phyloP scores from a whole-genome alignment of 1,140 invertebrate species.

The Drosophila orosa region DNA sequence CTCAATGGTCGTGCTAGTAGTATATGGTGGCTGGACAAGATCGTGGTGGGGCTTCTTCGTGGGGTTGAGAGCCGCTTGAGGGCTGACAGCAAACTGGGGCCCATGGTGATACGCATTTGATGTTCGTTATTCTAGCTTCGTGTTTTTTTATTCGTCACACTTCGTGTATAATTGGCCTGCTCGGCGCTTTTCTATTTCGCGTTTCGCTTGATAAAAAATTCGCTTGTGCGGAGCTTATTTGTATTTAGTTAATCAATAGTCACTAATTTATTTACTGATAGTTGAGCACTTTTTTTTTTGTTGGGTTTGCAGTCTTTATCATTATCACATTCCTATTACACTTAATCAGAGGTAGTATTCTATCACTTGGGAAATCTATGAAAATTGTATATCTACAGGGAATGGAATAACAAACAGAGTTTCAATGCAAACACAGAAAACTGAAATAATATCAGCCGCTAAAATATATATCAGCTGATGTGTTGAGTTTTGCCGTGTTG shows the following conservation, averaged over 20 bases:
- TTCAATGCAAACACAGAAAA: slow-evolving; percentile 6
- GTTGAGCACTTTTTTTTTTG: slow-evolving; percentile 27
- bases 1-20: slow-evolving; percentile 21
- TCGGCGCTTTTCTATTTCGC: slow-evolving; percentile 9
- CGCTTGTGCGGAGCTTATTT: neutral
- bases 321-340: slow-evolving; percentile 30
- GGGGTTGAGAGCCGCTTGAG: slow-evolving; percentile 48
- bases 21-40: slow-evolving; percentile 5
- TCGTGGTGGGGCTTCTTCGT: neutral
- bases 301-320: slow-evolving; percentile 6
- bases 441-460: slow-evolving; percentile 1
- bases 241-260: slow-evolving; percentile 20
- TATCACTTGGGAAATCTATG: slow-evolving; percentile 10
- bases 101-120: slow-evolving; percentile 54
- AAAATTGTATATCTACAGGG: neutral
- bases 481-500: slow-evolving; percentile 28
- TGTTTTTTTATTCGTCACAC: slow-evolving; percentile 8
- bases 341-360: slow-evolving; percentile 16
- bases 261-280: slow-evolving; percentile 30
- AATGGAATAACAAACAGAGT: slow-evolving; percentile 24
- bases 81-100: slow-evolving; percentile 67
- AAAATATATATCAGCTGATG: slow-evolving; percentile 34
- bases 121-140: slow-evolving; percentile 10
- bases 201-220: slow-evolving; percentile 11
- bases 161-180: slow-evolving; percentile 11